These are phyloP conservation scores for Drosophila parvula DNA, from an alignment of 1,140 invertebrate genomes.

Conservation along the genomic window DNA sequence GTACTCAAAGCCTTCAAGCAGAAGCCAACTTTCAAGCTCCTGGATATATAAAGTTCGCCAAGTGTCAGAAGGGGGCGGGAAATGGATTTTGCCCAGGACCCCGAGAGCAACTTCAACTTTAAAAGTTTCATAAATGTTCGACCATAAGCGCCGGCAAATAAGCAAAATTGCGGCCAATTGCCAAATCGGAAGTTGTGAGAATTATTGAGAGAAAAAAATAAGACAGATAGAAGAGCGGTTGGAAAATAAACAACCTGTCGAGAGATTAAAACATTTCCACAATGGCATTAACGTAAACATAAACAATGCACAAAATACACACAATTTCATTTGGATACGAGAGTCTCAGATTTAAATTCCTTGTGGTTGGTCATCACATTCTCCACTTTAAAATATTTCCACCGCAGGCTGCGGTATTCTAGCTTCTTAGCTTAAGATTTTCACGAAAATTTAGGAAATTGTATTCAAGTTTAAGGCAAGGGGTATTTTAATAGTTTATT, in stretches of 20 bases:
- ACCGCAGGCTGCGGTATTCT: not conserved
- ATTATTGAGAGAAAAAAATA: not conserved
- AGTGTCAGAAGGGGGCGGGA: conserved; percentile 5
- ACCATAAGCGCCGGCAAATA: conserved; percentile 21
- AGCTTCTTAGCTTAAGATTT: conserved; percentile 2
- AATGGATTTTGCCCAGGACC: conserved; percentile 8
- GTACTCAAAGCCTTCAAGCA: conserved; percentile 62
- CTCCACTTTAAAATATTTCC: not conserved
- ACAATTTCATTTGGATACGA: conserved; percentile 2
- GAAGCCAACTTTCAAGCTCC: conserved; percentile 51
- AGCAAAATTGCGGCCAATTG: conserved; percentile 31
- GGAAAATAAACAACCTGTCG: conserved; percentile 23
- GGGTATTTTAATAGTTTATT: not conserved
- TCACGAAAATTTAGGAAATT: not conserved
- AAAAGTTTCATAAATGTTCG: conserved; percentile 50
- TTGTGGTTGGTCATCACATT: not conserved
- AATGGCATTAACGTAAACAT: conserved; percentile 40
- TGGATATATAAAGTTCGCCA: conserved; percentile 32
- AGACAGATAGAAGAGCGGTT: not conserved
- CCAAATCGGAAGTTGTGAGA: conserved; percentile 28
- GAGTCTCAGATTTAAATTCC: conserved; percentile 9
- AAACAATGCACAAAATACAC: conserved; percentile 5
- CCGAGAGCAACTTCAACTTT: conserved; percentile 34
- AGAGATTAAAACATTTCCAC: conserved; percentile 32
- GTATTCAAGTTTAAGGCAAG: not conserved